Conservation (phyloP, 1,140 invertebrate species). For the Drosophila triauraria region DNA sequence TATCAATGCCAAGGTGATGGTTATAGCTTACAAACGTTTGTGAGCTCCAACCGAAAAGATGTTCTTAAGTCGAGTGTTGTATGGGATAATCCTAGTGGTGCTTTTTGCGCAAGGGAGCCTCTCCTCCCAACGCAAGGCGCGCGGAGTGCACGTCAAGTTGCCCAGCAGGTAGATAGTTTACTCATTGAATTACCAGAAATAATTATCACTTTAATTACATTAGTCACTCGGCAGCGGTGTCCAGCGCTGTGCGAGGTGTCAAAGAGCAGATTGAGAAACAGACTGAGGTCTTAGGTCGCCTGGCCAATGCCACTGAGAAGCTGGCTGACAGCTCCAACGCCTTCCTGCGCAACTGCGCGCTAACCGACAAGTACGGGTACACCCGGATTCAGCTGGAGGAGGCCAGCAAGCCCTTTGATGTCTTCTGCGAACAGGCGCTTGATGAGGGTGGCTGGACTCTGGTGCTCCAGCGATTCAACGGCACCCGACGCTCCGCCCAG, state of each 20-base stretch:
- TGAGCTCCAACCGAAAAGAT: conserved; percentile 2
- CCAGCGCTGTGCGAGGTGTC: conserved; percentile 19
- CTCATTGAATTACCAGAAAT: neutral
- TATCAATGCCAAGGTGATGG: neutral
- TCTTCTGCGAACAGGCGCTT: conserved; percentile 40
- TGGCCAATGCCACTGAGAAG: conserved; percentile 34
- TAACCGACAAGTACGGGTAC: conserved; percentile 41
- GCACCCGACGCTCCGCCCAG: conserved; percentile 21
- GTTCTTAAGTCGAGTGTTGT: neutral
- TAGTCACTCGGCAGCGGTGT: neutral
- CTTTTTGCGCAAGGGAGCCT: neutral
- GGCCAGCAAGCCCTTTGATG: conserved; percentile 29
- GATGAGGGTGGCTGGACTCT: conserved; percentile 41
- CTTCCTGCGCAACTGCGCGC: conserved; percentile 18
- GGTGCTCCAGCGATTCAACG: conserved; percentile 39
- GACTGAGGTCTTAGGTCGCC: conserved; percentile 9
- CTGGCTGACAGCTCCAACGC: neutral
- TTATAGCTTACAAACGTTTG: neutral
- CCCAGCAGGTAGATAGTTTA: conserved; percentile 9
- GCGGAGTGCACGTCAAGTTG: conserved; percentile 25
- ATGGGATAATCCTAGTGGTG: conserved; percentile 9
- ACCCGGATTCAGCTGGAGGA: conserved; percentile 40
- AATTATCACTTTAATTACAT: neutral
- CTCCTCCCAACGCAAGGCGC: neutral
- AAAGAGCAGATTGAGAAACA: conserved; percentile 39